phyloP scores from a whole-genome alignment of 2,888 invertebrate genomes.

The Netelia inedita region DNA sequence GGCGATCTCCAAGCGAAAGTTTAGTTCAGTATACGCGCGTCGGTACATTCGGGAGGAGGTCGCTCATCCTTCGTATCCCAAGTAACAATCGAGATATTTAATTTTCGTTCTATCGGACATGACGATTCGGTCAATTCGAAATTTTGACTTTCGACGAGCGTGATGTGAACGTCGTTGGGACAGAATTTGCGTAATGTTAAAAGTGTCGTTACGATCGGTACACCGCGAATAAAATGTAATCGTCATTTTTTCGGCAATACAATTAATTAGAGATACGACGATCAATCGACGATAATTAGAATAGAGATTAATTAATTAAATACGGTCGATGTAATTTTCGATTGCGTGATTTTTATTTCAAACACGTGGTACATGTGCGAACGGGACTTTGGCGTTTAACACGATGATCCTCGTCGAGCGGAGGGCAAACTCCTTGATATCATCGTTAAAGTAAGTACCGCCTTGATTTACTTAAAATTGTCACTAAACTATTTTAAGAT shows the following conservation, averaged over 20 bases:
- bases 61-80: slow-evolving; percentile 40
- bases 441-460: slow-evolving; percentile 60
- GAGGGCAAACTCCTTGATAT: slow-evolving; percentile 36
- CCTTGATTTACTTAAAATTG: not conserved
- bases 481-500: not conserved
- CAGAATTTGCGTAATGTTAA: not conserved
- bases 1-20: slow-evolving; percentile 78
- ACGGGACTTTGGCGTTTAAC: slow-evolving; percentile 7
- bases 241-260: too few relatives aligned
- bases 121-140: not conserved
- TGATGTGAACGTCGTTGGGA: not conserved
- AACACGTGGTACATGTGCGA: slow-evolving; percentile 34
- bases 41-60: slow-evolving; percentile 77
- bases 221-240: not conserved
- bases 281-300: too few relatives aligned
- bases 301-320: too few relatives aligned
- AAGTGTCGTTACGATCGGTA: slow-evolving; percentile 9
- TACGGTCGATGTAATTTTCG: not conserved
- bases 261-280: too few relatives aligned
- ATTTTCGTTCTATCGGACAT: not conserved
- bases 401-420: slow-evolving; percentile 25
- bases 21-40: slow-evolving; percentile 82
- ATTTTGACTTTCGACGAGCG: slow-evolving; percentile 7
- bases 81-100: slow-evolving; percentile 24
- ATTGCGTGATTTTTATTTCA: not conserved